Conservation (phyloP, 2,797 vertebrate species). For the Dallia pectoralis region DNA sequence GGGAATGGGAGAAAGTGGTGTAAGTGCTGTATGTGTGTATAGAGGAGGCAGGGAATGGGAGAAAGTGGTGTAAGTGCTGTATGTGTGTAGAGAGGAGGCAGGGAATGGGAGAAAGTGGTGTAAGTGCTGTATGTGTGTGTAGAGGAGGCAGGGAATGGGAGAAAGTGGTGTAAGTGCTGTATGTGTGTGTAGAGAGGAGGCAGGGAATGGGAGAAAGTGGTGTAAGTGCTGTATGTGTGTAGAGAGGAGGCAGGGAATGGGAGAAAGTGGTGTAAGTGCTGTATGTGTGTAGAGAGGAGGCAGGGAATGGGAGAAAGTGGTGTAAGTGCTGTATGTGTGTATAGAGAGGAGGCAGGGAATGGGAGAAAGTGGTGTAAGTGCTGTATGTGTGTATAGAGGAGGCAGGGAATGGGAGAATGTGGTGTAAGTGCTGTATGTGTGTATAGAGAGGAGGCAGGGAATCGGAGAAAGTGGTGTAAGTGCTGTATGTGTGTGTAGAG, state of each 20-base stretch:
- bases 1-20: slow-evolving; percentile 13
- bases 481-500: neutral
- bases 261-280: slow-evolving; percentile 12
- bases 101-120: slow-evolving; percentile 13
- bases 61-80: no score
- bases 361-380: slow-evolving; percentile 14
- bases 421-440: slow-evolving; percentile 13
- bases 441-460: neutral
- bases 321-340: no score
- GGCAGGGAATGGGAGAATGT: slow-evolving; percentile 5
- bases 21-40: neutral
- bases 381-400: slow-evolving; percentile 1
- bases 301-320: slow-evolving; percentile 22
- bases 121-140: neutral
- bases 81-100: slow-evolving; percentile 15
- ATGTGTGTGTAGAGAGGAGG: slow-evolving; percentile 10
- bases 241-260: neutral
- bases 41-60: slow-evolving; percentile 20
- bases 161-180: neutral
- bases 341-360: neutral
- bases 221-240: no score
- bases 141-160: slow-evolving; percentile 12
- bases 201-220: slow-evolving; percentile 25
- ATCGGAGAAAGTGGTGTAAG: slow-evolving; percentile 14
- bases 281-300: slow-evolving; percentile 10